Evolutionary conservation across 2,888 invertebrate species (phyloP), one percentile per base, ranked within the genome.

Genomic region (Lasioglossum vierecki): DNA sequence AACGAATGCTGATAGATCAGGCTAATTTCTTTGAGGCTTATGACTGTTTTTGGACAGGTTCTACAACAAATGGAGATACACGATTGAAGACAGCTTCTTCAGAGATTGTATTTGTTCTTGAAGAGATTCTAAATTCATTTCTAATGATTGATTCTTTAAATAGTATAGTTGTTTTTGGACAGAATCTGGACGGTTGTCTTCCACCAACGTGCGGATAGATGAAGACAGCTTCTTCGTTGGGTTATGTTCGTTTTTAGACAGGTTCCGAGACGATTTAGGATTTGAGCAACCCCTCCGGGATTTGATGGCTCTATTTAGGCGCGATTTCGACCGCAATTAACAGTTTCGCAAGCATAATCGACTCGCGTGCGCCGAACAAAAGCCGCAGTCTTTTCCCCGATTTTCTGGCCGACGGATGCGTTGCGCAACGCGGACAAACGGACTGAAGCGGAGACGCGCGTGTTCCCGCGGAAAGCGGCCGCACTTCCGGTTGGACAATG

Each of bases 401-500:
- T 49, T 83, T 79, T 83, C 66, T 66, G 35, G 30, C 35, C 66
- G 68, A 78, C 80, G 82, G 82, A 70, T 77, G 74, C 77, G 82
- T 82, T 89, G 79, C 88, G 83, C 81, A 88, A 88, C 82, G 57
- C 60, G 22, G 66, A 71, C 80, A 66, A 78, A 84, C 79, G 66
- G 85, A 87, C 80, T 83, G 84, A 87, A 82, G 79, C 15, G 30
- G 71, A 80, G 79, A 71, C 76, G 57, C 74, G 79, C 74, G 79
- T 44, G 76, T 79, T 84, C 80, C 79, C 74, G 79, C 87, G 81
- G 80, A 88, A 89, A 85, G 73, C 81, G 57, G 68, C 30, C 73
- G 53, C 74, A 39, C 80, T 89, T 89, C 86, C 89, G 88, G 80
- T 72, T 26, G 70, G 71, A 86, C 86, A 79, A 80, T 81, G 86